Conservation (phyloP, 2,113 vertebrate genomes). For the Urocitellus parryii region DNA sequence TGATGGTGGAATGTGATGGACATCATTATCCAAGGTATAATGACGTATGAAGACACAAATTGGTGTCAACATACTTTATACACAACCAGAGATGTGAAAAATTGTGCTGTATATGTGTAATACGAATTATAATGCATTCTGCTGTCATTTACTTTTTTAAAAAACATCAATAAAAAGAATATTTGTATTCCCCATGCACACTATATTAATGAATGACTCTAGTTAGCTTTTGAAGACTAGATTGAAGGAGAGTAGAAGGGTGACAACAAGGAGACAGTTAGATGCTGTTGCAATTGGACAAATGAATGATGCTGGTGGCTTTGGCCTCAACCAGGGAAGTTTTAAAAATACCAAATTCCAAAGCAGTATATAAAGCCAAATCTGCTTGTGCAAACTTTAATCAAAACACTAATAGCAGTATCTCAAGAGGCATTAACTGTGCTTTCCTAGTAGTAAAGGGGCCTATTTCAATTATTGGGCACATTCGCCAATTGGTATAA, state of each 20-base stretch:
- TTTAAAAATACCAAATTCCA: background rate
- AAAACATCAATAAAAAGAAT: no score
- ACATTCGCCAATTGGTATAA: constrained; percentile 78
- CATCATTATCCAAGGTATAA: no score
- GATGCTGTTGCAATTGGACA: background rate
- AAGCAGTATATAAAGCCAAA: background rate
- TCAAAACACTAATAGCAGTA: background rate
- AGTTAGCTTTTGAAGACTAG: background rate
- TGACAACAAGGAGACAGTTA: background rate
- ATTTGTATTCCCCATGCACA: no score
- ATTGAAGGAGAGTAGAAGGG: background rate
- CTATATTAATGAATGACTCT: background rate
- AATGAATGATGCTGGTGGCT: background rate
- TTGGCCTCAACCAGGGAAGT: background rate
- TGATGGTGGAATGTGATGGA: no score
- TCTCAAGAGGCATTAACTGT: background rate
- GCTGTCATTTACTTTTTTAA: no score
- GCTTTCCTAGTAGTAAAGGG: constrained; percentile 72
- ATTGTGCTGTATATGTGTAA: no score
- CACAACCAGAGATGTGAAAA: no score
- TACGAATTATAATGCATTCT: no score
- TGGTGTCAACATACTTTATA: no score
- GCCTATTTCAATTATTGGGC: constrained; percentile 77
- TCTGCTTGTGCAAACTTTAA: background rate
- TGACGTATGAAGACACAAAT: no score